These are phyloP conservation scores for Bactericera cockerelli DNA, from an alignment of 1,140 invertebrate genomes.

Conservation along the genomic window DNA sequence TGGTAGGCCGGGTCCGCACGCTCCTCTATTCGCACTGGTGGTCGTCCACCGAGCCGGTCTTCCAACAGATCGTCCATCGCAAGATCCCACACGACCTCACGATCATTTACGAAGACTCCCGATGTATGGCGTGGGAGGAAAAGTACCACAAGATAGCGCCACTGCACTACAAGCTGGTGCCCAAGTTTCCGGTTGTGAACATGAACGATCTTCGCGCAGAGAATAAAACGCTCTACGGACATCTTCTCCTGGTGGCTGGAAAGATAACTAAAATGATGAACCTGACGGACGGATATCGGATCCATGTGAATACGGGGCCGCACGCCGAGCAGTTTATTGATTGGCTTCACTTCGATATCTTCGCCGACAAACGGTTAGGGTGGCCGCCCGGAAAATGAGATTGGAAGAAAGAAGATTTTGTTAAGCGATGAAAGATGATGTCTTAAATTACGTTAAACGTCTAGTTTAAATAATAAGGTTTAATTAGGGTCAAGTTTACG, in stretches of 20 bases:
- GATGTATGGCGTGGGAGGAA: neutral
- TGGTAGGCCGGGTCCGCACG: neutral
- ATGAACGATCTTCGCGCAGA: neutral
- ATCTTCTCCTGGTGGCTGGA: neutral
- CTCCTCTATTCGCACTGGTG: neutral
- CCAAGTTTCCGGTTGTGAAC: neutral
- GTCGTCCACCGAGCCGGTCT: neutral
- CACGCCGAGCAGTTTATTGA: neutral
- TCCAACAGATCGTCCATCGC: neutral
- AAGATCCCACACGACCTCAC: neutral
- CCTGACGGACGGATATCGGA: neutral
- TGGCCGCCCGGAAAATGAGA: slow-evolving; percentile 2
- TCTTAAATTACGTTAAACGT: too few species aligned
- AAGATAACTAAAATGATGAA: neutral
- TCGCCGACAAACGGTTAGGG: neutral
- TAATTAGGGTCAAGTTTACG: too few species aligned
- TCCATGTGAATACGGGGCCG: neutral
- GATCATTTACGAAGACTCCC: slow-evolving; percentile 2
- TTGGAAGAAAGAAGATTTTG: too few species aligned
- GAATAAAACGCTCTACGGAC: neutral
- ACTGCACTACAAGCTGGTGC: neutral
- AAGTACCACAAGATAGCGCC: slow-evolving; percentile 1
- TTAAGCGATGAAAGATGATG: too few species aligned
- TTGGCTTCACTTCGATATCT: neutral
- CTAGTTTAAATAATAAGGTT: too few species aligned